A percentile compares a stretch with the other conserved stretches of the same genome.
These are phyloP conservation scores for Eristalis pertinax DNA, from an alignment of 2,888 invertebrate species.

Conservation along the genomic window DNA sequence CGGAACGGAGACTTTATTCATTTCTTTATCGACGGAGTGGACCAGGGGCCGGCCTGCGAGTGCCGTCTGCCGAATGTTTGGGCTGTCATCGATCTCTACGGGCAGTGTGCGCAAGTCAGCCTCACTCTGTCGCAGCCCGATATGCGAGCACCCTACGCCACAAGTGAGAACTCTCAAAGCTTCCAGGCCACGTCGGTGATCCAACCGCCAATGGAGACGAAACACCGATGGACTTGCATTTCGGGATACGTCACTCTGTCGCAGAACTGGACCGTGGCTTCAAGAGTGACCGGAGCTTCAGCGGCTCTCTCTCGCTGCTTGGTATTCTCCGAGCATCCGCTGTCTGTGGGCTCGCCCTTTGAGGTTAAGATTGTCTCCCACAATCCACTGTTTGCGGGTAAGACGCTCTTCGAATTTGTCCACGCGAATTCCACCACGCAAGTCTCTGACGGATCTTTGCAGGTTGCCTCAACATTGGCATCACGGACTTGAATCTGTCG, in stretches of 20 bases:
- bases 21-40: conserved; percentile 92
- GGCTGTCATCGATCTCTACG: conserved; percentile 97
- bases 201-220: conserved; percentile 82
- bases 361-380: conserved; percentile 80
- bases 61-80: conserved; percentile 91
- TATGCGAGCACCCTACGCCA: conserved; percentile 80
- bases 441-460: neutral
- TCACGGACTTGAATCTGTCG: conserved; percentile 87
- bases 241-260: conserved; percentile 80
- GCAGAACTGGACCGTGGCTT: conserved; percentile 81
- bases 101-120: conserved; percentile 95
- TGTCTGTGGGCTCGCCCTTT: conserved; percentile 80
- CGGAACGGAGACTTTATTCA: conserved; percentile 92
- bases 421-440: too few species aligned
- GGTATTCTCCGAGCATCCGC: conserved; percentile 80
- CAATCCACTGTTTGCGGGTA: conserved; percentile 81
- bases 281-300: conserved; percentile 78
- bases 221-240: conserved; percentile 81
- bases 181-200: conserved; percentile 84
- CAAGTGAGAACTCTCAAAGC: conserved; percentile 83
- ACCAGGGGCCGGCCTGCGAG: conserved; percentile 92
- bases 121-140: conserved; percentile 78
- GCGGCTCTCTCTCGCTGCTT: conserved; percentile 80
- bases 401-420: neutral
- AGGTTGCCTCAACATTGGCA: conserved; percentile 90